phyloP scores from a whole-genome alignment of 2,888 invertebrate species.

The Nomada fucata region DNA sequence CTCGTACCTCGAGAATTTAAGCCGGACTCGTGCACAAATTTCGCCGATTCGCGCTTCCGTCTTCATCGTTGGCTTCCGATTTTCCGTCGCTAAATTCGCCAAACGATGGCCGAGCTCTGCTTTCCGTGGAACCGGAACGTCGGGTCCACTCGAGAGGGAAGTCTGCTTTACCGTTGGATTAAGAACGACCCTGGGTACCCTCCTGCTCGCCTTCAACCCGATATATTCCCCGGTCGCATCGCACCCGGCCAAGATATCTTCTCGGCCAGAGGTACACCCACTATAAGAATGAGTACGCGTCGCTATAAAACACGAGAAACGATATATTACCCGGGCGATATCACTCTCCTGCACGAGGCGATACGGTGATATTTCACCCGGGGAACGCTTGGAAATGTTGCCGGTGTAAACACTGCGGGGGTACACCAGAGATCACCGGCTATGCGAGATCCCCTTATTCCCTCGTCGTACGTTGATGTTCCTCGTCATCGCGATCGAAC shows the following conservation, averaged over 20 bases:
- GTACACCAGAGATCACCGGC: constrained; percentile 54
- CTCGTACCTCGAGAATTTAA: constrained; percentile 38
- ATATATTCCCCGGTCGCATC: constrained; percentile 43
- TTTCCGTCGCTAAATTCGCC: no score
- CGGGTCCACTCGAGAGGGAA: constrained; percentile 13
- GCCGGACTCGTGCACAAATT: neutral
- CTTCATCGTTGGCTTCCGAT: no score
- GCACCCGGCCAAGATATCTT: constrained; percentile 58
- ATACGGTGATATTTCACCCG: constrained; percentile 76
- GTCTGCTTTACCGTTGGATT: constrained; percentile 41
- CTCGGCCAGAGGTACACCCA: constrained; percentile 69
- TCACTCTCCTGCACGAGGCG: constrained; percentile 75
- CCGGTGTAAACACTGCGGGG: constrained; percentile 70
- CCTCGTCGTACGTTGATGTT: constrained; percentile 35
- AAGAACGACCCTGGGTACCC: constrained; percentile 2
- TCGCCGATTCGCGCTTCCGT: constrained; percentile 1
- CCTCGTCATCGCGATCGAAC: constrained; percentile 42
- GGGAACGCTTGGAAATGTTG: constrained; percentile 67
- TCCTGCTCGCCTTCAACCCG: constrained; percentile 7
- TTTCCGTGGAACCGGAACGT: constrained; percentile 7
- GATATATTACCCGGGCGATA: constrained; percentile 79
- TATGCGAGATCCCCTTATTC: constrained; percentile 42
- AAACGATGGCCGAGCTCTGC: no score
- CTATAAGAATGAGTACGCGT: constrained; percentile 73
- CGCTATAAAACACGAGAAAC: constrained; percentile 77